Percentiles rank a stretch among this genome's conserved stretches.
Conservation (phyloP, 2,888 invertebrate species). For the Hirtodrosophila alboralis region DNA sequence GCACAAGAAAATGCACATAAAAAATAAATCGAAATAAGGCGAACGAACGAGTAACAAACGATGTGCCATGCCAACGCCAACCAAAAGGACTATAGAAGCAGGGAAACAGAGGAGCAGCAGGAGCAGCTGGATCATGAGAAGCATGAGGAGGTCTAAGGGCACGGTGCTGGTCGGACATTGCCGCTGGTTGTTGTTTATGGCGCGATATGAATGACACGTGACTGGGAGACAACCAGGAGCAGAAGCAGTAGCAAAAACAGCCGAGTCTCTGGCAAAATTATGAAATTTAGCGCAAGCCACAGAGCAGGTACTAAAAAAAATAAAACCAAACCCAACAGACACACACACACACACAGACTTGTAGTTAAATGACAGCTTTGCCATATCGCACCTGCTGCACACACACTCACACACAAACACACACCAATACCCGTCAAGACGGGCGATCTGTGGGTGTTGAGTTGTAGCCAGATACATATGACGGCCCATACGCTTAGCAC, state of each 20-base stretch:
- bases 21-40: slow-evolving; percentile 75
- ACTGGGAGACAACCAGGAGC: slow-evolving; percentile 55
- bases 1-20: slow-evolving; percentile 58
- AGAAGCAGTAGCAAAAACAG: slow-evolving; percentile 15
- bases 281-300: slow-evolving; percentile 77
- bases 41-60: slow-evolving; percentile 59
- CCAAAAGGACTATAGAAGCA: neutral
- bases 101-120: slow-evolving; percentile 1
- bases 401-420: slow-evolving; percentile 43
- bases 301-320: slow-evolving; percentile 33
- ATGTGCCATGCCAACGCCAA: slow-evolving; percentile 64
- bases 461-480: slow-evolving; percentile 39
- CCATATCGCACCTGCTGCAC: slow-evolving; percentile 76
- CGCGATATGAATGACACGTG: slow-evolving; percentile 77
- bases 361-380: slow-evolving; percentile 52
- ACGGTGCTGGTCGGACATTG: slow-evolving; percentile 22
- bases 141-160: slow-evolving; percentile 3
- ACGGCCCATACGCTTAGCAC: slow-evolving; percentile 72
- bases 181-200: slow-evolving; percentile 66
- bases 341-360: slow-evolving; percentile 20
- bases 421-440: slow-evolving; percentile 15
- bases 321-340: no score
- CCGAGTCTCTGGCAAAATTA: slow-evolving; percentile 55
- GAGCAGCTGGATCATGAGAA: no score
- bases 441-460: neutral